phyloP scores from a whole-genome alignment of 2,888 invertebrate genomes.

The Kryphioiulus occultus region DNA sequence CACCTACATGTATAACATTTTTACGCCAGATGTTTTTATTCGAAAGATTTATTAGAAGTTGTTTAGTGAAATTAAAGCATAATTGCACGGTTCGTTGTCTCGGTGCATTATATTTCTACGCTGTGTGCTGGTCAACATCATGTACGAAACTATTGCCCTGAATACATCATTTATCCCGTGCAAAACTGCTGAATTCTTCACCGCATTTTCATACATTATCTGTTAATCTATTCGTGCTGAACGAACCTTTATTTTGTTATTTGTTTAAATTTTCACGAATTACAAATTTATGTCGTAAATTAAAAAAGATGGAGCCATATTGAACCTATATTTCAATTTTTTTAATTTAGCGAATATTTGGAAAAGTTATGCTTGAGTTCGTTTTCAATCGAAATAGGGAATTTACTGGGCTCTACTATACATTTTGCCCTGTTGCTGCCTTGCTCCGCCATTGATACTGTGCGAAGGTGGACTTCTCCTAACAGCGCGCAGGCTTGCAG shows the following conservation, averaged over 20 bases:
- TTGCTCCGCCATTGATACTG: too few species aligned
- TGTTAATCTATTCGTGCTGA: constrained; percentile 10
- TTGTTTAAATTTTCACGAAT: background rate
- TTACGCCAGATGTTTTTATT: background rate
- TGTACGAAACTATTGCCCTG: background rate
- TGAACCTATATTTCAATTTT: too few species aligned
- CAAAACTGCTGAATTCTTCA: background rate
- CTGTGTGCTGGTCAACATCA: constrained; percentile 5
- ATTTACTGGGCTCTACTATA: too few species aligned
- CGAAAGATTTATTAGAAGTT: background rate
- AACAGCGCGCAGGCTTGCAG: too few species aligned
- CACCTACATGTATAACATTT: constrained; percentile 2
- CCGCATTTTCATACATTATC: background rate
- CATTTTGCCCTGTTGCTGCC: too few species aligned
- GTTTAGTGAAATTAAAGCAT: constrained; percentile 27
- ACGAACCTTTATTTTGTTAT: background rate
- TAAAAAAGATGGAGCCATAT: background rate
- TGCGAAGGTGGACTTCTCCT: too few species aligned
- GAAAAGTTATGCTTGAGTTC: too few species aligned
- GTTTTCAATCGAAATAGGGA: too few species aligned
- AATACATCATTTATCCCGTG: background rate
- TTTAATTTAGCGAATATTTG: too few species aligned
- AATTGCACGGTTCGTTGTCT: background rate
- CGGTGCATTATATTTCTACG: background rate
- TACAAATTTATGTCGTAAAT: background rate